phyloP scores from a whole-genome alignment of 1,140 invertebrate genomes.

The Drosophila jambulina region DNA sequence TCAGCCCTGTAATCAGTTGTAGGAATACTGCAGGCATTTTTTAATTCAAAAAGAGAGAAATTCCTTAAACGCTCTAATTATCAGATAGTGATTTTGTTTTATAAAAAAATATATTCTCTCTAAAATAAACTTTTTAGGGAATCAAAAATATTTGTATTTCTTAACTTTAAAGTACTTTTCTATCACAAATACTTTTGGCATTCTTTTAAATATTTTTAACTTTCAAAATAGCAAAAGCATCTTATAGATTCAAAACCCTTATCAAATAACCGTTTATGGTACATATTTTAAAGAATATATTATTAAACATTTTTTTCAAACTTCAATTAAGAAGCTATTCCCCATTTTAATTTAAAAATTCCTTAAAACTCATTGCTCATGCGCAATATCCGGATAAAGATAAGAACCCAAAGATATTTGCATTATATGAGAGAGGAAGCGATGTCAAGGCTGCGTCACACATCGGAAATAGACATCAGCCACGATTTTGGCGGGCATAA shows the following conservation, averaged over 20 bases:
- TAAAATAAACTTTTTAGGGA: not conserved
- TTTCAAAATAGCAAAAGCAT: not conserved
- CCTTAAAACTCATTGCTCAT: constrained; percentile 1
- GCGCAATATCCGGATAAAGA: constrained; percentile 21
- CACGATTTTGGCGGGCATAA: constrained; percentile 54
- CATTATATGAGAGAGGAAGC: constrained; percentile 5
- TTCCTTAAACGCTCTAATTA: not conserved
- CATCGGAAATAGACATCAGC: constrained; percentile 59
- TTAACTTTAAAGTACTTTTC: not conserved
- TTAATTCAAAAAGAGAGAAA: not conserved
- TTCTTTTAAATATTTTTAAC: not conserved
- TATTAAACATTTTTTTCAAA: no score
- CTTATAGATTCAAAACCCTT: not conserved
- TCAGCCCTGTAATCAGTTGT: constrained; percentile 19
- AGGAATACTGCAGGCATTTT: constrained; percentile 1
- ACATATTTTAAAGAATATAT: not conserved
- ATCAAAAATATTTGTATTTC: not conserved
- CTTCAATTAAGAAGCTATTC: not conserved
- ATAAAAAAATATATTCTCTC: not conserved
- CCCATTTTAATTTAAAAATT: not conserved
- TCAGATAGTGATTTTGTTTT: not conserved
- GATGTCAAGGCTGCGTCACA: constrained; percentile 50
- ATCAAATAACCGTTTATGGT: not conserved
- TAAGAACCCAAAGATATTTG: not conserved
- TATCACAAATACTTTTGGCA: not conserved